These are phyloP conservation scores for Corvus cornix DNA, from an alignment of 2,113 vertebrate species.

Conservation along the genomic window DNA sequence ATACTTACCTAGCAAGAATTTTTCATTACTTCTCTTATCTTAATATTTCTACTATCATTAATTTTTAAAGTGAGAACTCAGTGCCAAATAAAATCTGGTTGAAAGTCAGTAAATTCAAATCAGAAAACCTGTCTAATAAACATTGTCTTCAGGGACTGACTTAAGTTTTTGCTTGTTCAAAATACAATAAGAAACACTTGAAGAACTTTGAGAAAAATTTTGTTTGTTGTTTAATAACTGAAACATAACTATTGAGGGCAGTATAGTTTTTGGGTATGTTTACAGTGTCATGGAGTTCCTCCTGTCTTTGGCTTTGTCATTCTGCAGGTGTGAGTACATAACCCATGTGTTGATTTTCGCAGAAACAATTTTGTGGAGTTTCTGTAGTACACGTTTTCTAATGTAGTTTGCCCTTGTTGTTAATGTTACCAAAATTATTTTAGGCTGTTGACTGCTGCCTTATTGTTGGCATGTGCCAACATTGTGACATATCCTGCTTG, in stretches of 20 bases:
- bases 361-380: neutral
- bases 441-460: neutral
- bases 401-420: neutral
- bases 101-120: neutral
- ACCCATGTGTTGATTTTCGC: slow-evolving; percentile 40
- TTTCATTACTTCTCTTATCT: neutral
- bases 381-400: neutral
- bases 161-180: neutral
- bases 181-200: neutral
- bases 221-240: neutral
- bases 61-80: neutral
- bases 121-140: neutral
- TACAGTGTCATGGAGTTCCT: neutral
- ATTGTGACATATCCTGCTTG: neutral
- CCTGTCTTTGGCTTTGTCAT: neutral
- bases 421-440: neutral
- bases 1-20: neutral
- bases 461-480: neutral
- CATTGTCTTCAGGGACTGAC: neutral
- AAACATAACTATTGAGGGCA: neutral
- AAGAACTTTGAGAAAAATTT: neutral
- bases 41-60: neutral
- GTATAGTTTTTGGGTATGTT: neutral
- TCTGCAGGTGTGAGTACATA: slow-evolving; percentile 8
- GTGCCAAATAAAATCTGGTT: neutral